Evolutionary conservation across 2,888 invertebrate genomes (phyloP).

Genomic region (Drosophila cognata): DNA sequence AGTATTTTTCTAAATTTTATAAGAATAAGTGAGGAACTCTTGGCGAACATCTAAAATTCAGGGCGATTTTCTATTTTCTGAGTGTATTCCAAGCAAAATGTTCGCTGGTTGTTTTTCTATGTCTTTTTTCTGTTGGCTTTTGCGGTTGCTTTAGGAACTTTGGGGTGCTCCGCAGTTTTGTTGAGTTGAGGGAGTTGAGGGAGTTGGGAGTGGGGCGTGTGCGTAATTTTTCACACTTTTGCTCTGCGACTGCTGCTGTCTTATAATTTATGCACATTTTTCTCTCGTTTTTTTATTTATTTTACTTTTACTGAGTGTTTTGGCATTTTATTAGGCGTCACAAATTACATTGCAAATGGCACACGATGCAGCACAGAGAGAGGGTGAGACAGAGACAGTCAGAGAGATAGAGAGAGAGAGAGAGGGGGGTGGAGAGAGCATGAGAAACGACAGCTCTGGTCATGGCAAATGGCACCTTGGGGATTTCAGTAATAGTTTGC

Average conservation of each 20-base stretch:
- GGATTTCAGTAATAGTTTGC: conserved; percentile 71
- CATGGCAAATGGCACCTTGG: conserved; percentile 64
- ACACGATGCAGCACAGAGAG: conserved; percentile 27
- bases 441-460: conserved; percentile 38
- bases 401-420: not conserved
- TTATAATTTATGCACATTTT: conserved; percentile 68
- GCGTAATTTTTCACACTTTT: conserved; percentile 68
- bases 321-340: conserved; percentile 68
- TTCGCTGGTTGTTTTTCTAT: conserved; percentile 11
- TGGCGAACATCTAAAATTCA: not conserved
- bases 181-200: too few relatives aligned
- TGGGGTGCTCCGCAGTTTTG: conserved; percentile 34
- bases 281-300: conserved; percentile 46
- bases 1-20: too few relatives aligned
- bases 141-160: conserved; percentile 39
- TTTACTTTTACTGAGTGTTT: conserved; percentile 61
- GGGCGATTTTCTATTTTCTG: not conserved
- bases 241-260: conserved; percentile 37
- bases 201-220: conserved; percentile 50
- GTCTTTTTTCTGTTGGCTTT: conserved; percentile 15
- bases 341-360: conserved; percentile 70
- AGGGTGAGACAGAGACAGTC: not conserved
- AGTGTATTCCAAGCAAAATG: conserved; percentile 31
- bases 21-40: too few relatives aligned
- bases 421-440: not conserved